phyloP scores from a whole-genome alignment of 2,113 vertebrate species.

The Bufo bufo region DNA sequence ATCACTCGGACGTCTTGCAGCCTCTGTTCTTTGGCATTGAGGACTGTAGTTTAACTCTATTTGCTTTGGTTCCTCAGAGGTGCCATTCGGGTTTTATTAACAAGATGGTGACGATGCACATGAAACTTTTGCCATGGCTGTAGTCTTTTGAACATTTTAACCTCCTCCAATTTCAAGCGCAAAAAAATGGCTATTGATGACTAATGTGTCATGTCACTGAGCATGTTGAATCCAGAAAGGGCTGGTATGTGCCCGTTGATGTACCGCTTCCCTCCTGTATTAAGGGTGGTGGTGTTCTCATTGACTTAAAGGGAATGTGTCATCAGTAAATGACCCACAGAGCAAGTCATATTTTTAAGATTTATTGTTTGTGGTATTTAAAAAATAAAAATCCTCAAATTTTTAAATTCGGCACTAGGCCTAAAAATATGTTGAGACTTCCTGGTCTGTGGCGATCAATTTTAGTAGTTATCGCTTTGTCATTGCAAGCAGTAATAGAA shows the following conservation, averaged over 20 bases:
- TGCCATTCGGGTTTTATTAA: slow-evolving; percentile 15
- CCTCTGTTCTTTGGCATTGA: slow-evolving; percentile 16
- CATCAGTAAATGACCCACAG: no score
- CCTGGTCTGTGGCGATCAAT: no score
- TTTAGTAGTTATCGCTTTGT: no score
- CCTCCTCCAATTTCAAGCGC: background rate
- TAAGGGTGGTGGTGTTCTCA: slow-evolving; percentile 7
- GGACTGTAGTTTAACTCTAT: slow-evolving; percentile 66
- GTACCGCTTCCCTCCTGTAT: background rate
- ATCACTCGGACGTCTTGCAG: background rate
- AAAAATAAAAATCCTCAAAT: no score
- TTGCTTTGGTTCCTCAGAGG: slow-evolving; percentile 62
- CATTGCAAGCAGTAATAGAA: no score
- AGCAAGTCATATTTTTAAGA: no score
- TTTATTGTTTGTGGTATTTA: no score
- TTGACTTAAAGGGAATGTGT: background rate
- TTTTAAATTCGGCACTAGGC: no score
- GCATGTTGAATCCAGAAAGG: background rate
- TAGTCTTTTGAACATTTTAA: slow-evolving; percentile 67
- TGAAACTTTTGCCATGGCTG: slow-evolving; percentile 93
- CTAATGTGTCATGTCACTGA: background rate
- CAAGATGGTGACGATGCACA: slow-evolving; percentile 75
- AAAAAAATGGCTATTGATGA: slow-evolving; percentile 4
- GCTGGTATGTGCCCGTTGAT: background rate
- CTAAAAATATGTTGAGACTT: no score